phyloP scores from a whole-genome alignment of 2,888 invertebrate genomes.

The Melieria picta region DNA sequence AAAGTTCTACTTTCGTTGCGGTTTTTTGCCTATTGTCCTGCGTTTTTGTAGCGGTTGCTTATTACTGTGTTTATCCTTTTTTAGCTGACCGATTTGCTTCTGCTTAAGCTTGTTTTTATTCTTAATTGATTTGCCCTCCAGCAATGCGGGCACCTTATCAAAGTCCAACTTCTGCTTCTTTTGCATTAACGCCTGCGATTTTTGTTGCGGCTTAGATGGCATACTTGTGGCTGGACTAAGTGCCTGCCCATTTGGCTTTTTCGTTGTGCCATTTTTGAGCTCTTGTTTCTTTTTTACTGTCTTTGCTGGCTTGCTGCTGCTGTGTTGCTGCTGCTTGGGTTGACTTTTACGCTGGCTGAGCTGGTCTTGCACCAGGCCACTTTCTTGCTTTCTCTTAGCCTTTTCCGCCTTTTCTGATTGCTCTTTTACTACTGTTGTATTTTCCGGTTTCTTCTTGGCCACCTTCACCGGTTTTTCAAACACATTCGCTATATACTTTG shows the following conservation, averaged over 20 bases:
- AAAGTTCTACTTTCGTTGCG: not conserved
- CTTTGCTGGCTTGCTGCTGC: not conserved
- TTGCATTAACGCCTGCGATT: too few species aligned
- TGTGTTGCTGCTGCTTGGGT: not conserved
- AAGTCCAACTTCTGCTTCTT: too few species aligned
- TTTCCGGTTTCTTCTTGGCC: constrained; percentile 40
- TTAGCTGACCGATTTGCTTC: constrained; percentile 57
- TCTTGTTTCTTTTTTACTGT: constrained; percentile 13
- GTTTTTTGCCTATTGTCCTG: constrained; percentile 34
- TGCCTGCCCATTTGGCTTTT: not conserved
- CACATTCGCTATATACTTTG: constrained; percentile 63
- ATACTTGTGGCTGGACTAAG: not conserved
- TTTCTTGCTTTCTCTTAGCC: constrained; percentile 14
- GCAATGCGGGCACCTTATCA: too few species aligned
- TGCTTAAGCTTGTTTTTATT: constrained; percentile 53
- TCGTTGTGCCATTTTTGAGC: not conserved
- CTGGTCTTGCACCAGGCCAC: not conserved
- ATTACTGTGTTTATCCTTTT: constrained; percentile 50
- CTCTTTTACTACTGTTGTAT: constrained; percentile 2
- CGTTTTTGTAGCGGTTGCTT: constrained; percentile 31
- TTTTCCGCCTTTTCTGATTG: not conserved
- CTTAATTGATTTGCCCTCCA: constrained; percentile 59
- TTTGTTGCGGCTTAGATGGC: too few species aligned
- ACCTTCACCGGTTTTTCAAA: constrained; percentile 62
- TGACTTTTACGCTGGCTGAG: not conserved